Base-by-base conservation (phyloP, 2,888 invertebrate species). In the Sipha maydis region DNA sequence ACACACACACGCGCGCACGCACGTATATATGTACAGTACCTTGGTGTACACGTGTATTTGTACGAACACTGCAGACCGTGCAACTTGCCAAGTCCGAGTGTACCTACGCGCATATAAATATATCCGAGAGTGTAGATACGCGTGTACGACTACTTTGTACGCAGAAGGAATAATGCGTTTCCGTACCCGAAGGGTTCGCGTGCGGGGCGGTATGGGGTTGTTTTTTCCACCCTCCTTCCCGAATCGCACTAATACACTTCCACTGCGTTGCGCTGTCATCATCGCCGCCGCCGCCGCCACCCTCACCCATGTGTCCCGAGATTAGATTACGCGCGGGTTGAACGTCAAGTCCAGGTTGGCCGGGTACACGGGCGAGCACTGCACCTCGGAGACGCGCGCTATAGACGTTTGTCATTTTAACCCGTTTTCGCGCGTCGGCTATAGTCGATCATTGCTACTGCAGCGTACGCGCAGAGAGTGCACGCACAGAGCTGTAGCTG, bases 71-170 rank as follows among this genome's bases (percentile, higher is more conserved):
- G 34, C 61, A 19, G 25, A 61, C 61, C 61, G 61, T 61, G n/a
- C n/a, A n/a, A n/a, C n/a, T n/a, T 61, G 61, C 61, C 61, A 61
- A 61, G 61, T 61, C 61, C 61, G 21, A 61, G 25, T 61, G 61
- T 77, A 76, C 76, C 41, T 76, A 76, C 76, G n/a, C n/a, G 76
- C 17, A 19, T 19, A 28, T 28, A n/a, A 77, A 48, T 77, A 77
- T 21, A 61, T n/a, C n/a, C n/a, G n/a, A n/a, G n/a, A n/a, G n/a
- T 25, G 21, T 21, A 21, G 7, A 61, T 3, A 61, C 34, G 34
- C 34, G 34, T 34, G 34, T 34, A 34, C 34, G 34, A 34, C 34
- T 56, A 56, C 14, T 11, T 56, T 56, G 21, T 56, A 41, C 41
- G 14, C 8, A 61, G 61, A 25, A 48, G 14, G 48, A 48, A 48